Evolutionary conservation across 2,888 invertebrate genomes (phyloP).

Genomic region (Apodemia zela): DNA sequence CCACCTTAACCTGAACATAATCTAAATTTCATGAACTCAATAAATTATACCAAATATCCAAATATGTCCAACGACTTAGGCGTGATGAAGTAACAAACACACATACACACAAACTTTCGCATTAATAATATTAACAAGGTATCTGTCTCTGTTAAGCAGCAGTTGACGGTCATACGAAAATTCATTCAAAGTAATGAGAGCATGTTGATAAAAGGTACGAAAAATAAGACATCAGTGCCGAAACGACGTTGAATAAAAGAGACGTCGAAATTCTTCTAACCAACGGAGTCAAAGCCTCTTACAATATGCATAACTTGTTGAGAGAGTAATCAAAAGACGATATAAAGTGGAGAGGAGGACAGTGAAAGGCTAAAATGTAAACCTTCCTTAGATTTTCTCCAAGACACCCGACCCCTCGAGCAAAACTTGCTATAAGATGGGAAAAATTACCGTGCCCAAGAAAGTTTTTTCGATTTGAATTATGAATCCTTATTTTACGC

Average conservation of each 20-base stretch:
- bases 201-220: conserved; percentile 56
- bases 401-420: conserved; percentile 67
- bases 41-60: too few species aligned
- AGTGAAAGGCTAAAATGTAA: conserved; percentile 78
- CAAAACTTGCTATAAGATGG: conserved; percentile 75
- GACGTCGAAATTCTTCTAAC: conserved; percentile 63
- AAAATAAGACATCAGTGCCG: conserved; percentile 61
- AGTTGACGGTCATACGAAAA: conserved; percentile 46
- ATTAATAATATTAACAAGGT: neutral
- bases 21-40: too few species aligned
- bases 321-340: conserved; percentile 80
- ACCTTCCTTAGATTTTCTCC: conserved; percentile 74
- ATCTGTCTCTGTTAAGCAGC: neutral
- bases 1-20: too few species aligned
- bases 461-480: conserved; percentile 80
- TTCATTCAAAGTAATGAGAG: conserved; percentile 53
- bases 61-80: too few species aligned
- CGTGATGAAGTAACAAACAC: too few species aligned
- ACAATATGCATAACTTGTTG: conserved; percentile 80
- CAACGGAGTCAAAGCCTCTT: conserved; percentile 60
- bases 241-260: conserved; percentile 54
- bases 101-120: too few species aligned
- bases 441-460: conserved; percentile 73
- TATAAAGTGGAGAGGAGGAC: conserved; percentile 76
- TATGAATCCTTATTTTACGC: conserved; percentile 79